Base-by-base conservation (phyloP, 2,113 vertebrate genomes). In the Corydoras maculifer region DNA sequence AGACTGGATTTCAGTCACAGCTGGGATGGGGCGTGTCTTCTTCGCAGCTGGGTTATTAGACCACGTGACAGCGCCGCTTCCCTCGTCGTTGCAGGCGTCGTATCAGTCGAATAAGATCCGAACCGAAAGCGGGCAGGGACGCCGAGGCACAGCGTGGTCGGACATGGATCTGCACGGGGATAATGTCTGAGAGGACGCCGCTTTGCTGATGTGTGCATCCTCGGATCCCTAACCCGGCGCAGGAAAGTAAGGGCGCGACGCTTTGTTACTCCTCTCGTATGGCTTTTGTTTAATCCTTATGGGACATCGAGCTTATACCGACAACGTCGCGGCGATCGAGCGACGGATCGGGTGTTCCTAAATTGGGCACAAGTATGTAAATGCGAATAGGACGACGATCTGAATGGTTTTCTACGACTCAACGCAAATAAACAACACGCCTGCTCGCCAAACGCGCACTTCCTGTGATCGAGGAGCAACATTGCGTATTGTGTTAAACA, bases 61-160 rank as follows among this genome's bases (percentile, higher is more conserved):
- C 84, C 91, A 92, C 88, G 91, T 92, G 91, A 91, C 58, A 70
- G 84, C 73, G 83, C 82, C 81, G 87, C 82, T 84, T 72, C 79
- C 72, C 31, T 79, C 32, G 77, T 76, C 66, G 83, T 79, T 82
- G 87, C 84, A 87, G 88, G 85, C 89, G 85, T 90, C 85, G 82
- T 84, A 87, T 82, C 78, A 84, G n/a, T 78, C 81, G 70, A 80
- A 85, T 84, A 83, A 86, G 84, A 79, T 81, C 74, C 75, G 79
- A 73, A 79, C 54, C 74, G 72, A 77, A 75, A 79, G 77, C 74
- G 73, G 58, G 62, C 9, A 74, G 72, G 70, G 75, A 82, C 80
- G 78, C 73, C 2, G 53, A 63, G 76, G 69, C 49, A 62, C 64
- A 62, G 70, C 65, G 62, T 50, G 48, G 48, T 11, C 58, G 71